phyloP scores from a whole-genome alignment of 2,113 vertebrate genomes.

The Hylia prasina region DNA sequence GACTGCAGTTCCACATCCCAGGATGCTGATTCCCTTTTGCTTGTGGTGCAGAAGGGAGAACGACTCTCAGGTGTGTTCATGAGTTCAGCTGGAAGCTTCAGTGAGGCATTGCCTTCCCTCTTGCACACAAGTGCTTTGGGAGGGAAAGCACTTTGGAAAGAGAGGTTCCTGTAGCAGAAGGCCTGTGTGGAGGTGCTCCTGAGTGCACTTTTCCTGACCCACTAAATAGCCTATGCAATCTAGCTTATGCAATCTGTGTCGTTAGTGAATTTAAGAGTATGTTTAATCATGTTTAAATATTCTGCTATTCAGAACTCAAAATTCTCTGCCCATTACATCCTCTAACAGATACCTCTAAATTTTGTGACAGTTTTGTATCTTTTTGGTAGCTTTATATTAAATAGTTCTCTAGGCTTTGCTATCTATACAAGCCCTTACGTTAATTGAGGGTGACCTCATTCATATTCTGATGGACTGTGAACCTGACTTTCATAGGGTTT shows the following conservation, averaged over 20 bases:
- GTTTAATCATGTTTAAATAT: not conserved
- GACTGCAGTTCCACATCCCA: not conserved
- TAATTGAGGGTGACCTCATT: fast-evolving
- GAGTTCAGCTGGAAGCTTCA: not conserved
- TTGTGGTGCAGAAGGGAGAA: not conserved
- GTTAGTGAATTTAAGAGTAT: not conserved
- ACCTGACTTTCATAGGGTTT: not conserved
- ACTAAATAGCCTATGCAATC: too few relatives aligned
- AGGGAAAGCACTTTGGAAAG: not conserved
- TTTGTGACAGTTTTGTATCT: not conserved
- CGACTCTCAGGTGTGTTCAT: not conserved
- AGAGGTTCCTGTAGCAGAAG: not conserved
- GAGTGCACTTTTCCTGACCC: not conserved
- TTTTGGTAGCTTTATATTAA: not conserved
- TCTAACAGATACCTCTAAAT: not conserved
- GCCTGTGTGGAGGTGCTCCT: not conserved
- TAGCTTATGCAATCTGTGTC: not conserved
- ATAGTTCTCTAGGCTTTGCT: not conserved
- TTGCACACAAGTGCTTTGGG: not conserved
- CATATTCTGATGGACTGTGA: not conserved
- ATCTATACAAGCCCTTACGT: fast-evolving
- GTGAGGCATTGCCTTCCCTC: not conserved
- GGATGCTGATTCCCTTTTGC: not conserved
- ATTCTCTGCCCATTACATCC: not conserved
- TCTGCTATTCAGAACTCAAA: not conserved